A percentile compares a stretch with the other conserved stretches of the same genome.
phyloP scores from a whole-genome alignment of 2,888 invertebrate species.

The Megalurothrips usitatus region DNA sequence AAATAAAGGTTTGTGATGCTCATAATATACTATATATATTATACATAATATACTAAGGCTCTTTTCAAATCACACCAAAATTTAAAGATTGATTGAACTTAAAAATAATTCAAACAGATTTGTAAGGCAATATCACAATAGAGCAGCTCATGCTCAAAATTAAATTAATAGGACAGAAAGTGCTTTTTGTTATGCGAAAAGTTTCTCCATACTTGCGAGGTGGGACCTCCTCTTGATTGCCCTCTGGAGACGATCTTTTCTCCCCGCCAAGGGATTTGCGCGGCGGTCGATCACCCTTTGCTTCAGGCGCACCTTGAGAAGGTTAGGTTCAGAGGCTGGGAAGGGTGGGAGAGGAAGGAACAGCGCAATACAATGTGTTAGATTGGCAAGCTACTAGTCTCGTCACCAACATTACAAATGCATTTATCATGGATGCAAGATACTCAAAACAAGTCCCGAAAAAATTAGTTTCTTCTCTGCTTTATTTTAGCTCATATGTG shows the following conservation, averaged over 20 bases:
- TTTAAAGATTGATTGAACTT: neutral
- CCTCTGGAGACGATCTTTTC: slow-evolving; percentile 71
- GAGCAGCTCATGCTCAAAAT: slow-evolving; percentile 24
- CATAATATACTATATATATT: neutral
- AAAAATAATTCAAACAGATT: neutral
- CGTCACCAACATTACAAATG: slow-evolving; percentile 29
- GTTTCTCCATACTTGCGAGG: slow-evolving; percentile 56
- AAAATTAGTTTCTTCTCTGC: too few species aligned
- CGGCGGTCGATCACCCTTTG: slow-evolving; percentile 93
- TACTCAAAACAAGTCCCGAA: neutral
- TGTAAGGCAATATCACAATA: too few species aligned
- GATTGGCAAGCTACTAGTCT: slow-evolving; percentile 32
- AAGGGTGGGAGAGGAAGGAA: slow-evolving; percentile 31
- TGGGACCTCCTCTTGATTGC: slow-evolving; percentile 68
- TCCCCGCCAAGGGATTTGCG: slow-evolving; percentile 81
- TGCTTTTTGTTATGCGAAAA: slow-evolving; percentile 14
- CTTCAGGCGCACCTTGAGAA: slow-evolving; percentile 87
- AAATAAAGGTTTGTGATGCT: neutral
- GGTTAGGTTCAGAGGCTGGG: slow-evolving; percentile 93
- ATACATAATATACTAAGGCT: neutral
- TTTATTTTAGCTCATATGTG: too few species aligned
- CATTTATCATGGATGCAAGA: slow-evolving; percentile 27
- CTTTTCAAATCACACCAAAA: neutral
- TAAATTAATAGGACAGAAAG: neutral
- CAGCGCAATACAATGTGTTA: slow-evolving; percentile 31